Base-by-base conservation (phyloP, 2,797 vertebrate species). In the Eptatretus atami region DNA sequence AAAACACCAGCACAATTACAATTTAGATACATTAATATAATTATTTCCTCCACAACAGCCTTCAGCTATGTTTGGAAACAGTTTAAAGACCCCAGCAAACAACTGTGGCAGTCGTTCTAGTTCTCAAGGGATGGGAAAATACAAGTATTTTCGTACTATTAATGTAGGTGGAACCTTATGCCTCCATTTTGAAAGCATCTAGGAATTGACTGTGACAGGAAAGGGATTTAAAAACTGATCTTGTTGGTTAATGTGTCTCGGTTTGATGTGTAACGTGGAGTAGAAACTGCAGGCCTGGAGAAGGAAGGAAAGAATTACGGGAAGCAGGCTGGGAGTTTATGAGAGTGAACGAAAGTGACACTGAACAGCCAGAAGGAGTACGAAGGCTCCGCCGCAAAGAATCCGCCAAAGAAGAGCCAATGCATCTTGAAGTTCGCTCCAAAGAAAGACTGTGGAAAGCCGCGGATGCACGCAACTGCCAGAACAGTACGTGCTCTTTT, bases 341-440 rank as follows among this genome's bases (percentile, higher is more conserved):
- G 82, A 88, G 67, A 86, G 83, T 0, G 74, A n/a, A 78, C 10
- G 87, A 94, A 68, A 94, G 82, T 12, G 88, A 94, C 65, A 86
- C 93, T 31, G 92, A 98, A 63, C 88, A 96, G 71, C n/a, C 90
- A 93, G 86, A 73, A 73, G 69, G 82, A 86, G 73, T 96, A 70
- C 74, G 81, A 10, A 66, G 75, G 10, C 65, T 96, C n/a, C 67
- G 92, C 88, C 54, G 74, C 73, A 54, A 79, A 80, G 73, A n/a
- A 98, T 98, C 69, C 73, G 81, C 9, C 80, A 65, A 98, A 93
- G 73, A 87, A 79, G 74, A 81, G 82, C 66, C 69, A 88, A 66
- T 79, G 78, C 73, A 75, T 98, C 44, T 19, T 82, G 11, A 69
- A 74, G 11, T 95, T 2, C 85, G 76, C 64, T 85, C 92, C 19